Evolutionary conservation across 2,113 vertebrate genomes (phyloP), one percentile per base, ranked within the genome.

Genomic region (Platanista minor): DNA sequence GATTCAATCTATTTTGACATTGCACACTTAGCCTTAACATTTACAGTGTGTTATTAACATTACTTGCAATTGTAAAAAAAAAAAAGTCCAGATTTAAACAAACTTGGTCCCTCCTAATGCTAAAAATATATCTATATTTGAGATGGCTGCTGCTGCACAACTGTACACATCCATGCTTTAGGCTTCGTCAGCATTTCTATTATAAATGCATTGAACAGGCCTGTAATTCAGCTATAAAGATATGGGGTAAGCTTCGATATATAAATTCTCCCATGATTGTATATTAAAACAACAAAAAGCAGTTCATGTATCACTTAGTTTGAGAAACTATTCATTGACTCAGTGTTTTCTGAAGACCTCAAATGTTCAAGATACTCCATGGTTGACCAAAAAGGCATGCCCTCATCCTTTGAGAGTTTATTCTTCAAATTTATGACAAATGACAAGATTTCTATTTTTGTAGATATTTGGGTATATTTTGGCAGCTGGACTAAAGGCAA

Each of bases 1-100:
- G 98, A 98, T 98, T 98, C 96, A 96, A 98, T 98, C 98, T 98
- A 98, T 98, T 98, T 98, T 98, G 98, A 99, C 98, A 98, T 96
- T 98, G 98, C 98, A 98, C 98, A 98, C 98, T 98, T 98, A 98
- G 95, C 97, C 96, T 97, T 98, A 98, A 97, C 98, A 97, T 98
- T 98, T 98, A 98, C 98, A 97, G 97, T 96, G 98, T 98, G 98
- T 97, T 98, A 97, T 98, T 98, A 98, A 98, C 98, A 98, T 98
- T 98, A 97, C 97, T 98, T 95, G 97, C 96, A 98, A 98, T 98
- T 98, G 98, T 98, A 97, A 98, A 97, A 98, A 96, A 98, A 98
- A 98, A 96, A 95, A 98, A 94, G 67, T 96, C 95, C 77, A 97
- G 43, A 96, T 98, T 99, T 98, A 98, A 98, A 98, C 98, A 98